Percentiles rank a stretch among this genome's conserved stretches.
phyloP scores from a whole-genome alignment of 2,888 invertebrate species.

The Ectobius pallidus region DNA sequence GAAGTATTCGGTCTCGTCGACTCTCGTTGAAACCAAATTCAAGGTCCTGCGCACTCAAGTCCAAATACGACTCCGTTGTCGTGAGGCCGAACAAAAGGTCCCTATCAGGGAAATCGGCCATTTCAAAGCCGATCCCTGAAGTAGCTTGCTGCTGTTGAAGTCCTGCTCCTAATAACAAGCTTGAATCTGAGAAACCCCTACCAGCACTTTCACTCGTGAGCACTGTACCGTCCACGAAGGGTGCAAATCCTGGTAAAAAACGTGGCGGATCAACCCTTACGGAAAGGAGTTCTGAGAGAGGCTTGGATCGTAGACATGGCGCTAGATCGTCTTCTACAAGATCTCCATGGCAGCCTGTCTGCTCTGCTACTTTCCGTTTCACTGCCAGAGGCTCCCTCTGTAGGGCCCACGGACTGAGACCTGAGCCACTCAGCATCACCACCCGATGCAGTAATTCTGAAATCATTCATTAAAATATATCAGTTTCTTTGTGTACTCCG shows the following conservation, averaged over 20 bases:
- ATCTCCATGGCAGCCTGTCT: slow-evolving; percentile 84
- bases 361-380: slow-evolving; percentile 80
- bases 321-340: slow-evolving; percentile 82
- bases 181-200: slow-evolving; percentile 43
- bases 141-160: slow-evolving; percentile 45
- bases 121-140: slow-evolving; percentile 56
- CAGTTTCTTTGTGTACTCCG: no score
- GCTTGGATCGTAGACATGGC: slow-evolving; percentile 80
- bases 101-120: slow-evolving; percentile 80
- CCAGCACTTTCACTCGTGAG: slow-evolving; percentile 55
- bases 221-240: slow-evolving; percentile 90
- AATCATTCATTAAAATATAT: no score
- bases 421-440: slow-evolving; percentile 87
- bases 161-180: slow-evolving; percentile 45
- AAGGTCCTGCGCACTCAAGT: slow-evolving; percentile 76
- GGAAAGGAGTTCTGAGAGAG: slow-evolving; percentile 73
- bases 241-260: slow-evolving; percentile 90
- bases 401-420: slow-evolving; percentile 90
- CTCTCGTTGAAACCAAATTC: slow-evolving; percentile 90
- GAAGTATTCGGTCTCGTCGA: slow-evolving; percentile 74
- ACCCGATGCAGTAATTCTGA: slow-evolving; percentile 86
- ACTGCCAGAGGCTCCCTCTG: slow-evolving; percentile 82
- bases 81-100: slow-evolving; percentile 87
- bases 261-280: slow-evolving; percentile 80
- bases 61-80: slow-evolving; percentile 80